Conservation (phyloP, 2,888 invertebrate genomes). For the Tetragonisca angustula region DNA sequence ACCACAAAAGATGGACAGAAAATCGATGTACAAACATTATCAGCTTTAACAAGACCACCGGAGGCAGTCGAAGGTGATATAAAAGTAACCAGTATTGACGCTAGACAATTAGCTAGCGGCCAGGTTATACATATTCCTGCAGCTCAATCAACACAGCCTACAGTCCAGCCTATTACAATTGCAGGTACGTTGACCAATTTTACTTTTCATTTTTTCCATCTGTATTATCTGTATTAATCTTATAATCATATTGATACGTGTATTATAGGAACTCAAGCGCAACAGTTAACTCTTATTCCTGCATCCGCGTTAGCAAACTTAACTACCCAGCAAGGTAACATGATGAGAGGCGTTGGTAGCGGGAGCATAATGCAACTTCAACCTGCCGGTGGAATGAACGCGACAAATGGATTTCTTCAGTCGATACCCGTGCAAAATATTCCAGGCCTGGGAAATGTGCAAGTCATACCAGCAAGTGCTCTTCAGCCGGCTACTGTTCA, state of each 20-base stretch:
- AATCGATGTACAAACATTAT: constrained; percentile 80
- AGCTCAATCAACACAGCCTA: constrained; percentile 73
- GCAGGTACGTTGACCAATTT: constrained; percentile 80
- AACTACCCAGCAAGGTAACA: constrained; percentile 78
- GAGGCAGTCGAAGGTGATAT: constrained; percentile 78
- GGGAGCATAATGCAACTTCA: constrained; percentile 84
- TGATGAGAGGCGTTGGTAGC: constrained; percentile 81
- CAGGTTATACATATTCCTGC: constrained; percentile 83
- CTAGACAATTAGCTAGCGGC: constrained; percentile 80
- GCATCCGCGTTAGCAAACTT: constrained; percentile 86
- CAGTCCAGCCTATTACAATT: constrained; percentile 88
- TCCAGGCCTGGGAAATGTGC: constrained; percentile 92
- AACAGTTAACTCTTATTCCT: constrained; percentile 94
- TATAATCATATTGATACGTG: neutral
- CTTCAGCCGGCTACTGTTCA: constrained; percentile 84
- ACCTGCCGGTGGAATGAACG: constrained; percentile 85
- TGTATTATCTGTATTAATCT: neutral
- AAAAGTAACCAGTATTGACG: constrained; percentile 82
- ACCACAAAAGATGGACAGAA: constrained; percentile 83
- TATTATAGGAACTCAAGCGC: constrained; percentile 88
- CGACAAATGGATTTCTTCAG: constrained; percentile 85
- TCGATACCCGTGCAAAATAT: constrained; percentile 91
- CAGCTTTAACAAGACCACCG: constrained; percentile 77
- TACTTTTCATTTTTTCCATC: neutral
- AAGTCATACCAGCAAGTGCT: constrained; percentile 90